Base-by-base conservation (phyloP, 2,113 vertebrate species). In the Morphnarchus princeps region DNA sequence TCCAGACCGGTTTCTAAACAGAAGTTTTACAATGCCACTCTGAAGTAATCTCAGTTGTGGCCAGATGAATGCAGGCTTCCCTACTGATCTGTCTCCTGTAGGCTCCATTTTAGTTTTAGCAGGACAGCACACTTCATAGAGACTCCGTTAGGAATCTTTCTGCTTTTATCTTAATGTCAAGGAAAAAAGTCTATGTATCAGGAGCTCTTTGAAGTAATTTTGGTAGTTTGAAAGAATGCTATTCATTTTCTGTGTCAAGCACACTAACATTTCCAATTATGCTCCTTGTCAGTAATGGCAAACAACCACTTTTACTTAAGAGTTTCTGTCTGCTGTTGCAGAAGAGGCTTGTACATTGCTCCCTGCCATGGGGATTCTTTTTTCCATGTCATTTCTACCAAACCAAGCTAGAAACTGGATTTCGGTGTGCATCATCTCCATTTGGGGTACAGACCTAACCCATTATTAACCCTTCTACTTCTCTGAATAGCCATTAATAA, bases 91-190 rank as follows among this genome's bases (percentile, higher is more conserved):
- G 12, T 42, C 73, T 89, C 69, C 77, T 73, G 31, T 40, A 80
- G 78, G 73, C 47, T 82, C 32, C 16, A 11, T 71, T 89, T 61
- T 38, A 67, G 65, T 34, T 67, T 85, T 79, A 49, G 24, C 58
- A 79, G 70, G 67, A 65, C 58, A 42, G 32, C 1, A 2, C 40
- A 34, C 29, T 90, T 58, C 58, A 65, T 13, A 61, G 66, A 82
- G 34, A 43, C 57, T 57, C 7, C 36, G 21, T 42, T 40, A 25
- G 11, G 36, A n/a, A 73, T 84, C n/a, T 82, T 65, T 57, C 58
- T 90, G 36, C 69, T 95, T 91, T 95, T 72, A 72, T 91, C 81
- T 87, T 88, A 76, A 80, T 54, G 66, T 50, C 65, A 61, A 18
- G 4, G 5, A 2, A 6, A 58, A 38, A 87, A 31, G 4, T 47